phyloP scores from a whole-genome alignment of 2,113 vertebrate genomes.

The Ictidomys tridecemlineatus region DNA sequence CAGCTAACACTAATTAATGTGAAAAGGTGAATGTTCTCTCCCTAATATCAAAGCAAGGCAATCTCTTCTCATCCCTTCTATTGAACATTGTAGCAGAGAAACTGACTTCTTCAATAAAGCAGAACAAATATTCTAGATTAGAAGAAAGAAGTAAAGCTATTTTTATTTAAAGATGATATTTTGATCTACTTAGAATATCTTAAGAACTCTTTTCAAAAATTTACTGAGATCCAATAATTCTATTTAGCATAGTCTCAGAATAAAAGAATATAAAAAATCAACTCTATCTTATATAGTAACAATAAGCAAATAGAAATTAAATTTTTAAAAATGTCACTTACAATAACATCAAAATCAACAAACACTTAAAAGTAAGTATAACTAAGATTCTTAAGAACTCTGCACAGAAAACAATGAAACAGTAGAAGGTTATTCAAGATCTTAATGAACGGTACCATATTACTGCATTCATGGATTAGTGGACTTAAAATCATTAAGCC shows the following conservation, averaged over 20 bases:
- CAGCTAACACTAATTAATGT: background rate
- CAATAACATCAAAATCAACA: background rate
- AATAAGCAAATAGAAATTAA: background rate
- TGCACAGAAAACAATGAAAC: background rate
- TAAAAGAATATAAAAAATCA: background rate
- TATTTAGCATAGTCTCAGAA: background rate
- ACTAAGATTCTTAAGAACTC: background rate
- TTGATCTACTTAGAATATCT: background rate
- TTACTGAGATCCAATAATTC: background rate
- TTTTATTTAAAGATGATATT: background rate
- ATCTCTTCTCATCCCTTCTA: background rate
- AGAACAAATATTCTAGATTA: background rate
- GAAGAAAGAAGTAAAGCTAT: background rate
- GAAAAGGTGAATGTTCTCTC: conserved; percentile 1
- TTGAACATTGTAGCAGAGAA: background rate
- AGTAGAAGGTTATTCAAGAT: background rate
- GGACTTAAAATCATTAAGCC: background rate
- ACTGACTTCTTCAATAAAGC: background rate
- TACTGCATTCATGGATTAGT: background rate
- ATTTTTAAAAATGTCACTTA: background rate
- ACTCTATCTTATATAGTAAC: background rate
- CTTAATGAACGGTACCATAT: background rate
- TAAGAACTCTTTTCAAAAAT: background rate
- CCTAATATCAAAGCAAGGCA: background rate
- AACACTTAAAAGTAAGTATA: background rate